Conservation (phyloP, 2,113 vertebrate genomes). For the Hystrix brachyura region DNA sequence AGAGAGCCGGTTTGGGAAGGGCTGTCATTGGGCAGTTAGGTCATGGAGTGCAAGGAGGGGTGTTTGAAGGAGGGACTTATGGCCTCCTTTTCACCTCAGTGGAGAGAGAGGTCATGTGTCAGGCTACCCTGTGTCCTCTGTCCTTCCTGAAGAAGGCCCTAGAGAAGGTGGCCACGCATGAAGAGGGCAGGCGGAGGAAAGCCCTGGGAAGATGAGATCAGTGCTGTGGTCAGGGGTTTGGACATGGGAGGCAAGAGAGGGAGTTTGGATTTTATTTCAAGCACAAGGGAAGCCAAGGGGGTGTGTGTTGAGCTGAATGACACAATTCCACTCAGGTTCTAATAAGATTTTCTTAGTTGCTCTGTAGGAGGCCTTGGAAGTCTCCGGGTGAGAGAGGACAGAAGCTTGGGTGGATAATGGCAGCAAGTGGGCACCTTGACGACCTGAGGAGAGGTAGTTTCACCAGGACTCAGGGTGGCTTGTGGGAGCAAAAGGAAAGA, state of each 20-base stretch:
- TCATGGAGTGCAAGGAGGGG: neutral
- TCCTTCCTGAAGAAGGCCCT: neutral
- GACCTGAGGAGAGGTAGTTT: neutral
- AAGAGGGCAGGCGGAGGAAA: neutral
- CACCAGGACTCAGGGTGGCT: neutral
- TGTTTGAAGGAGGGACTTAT: neutral
- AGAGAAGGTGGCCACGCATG: neutral
- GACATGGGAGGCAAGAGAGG: neutral
- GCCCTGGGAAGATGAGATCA: no score
- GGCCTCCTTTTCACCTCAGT: neutral
- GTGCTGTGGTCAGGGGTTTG: neutral
- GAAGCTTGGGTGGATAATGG: neutral
- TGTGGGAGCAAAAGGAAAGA: neutral
- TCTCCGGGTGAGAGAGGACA: neutral
- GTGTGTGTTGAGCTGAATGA: neutral
- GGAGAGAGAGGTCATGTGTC: no score
- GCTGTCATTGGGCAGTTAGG: neutral
- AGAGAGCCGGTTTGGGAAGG: neutral
- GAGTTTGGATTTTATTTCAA: neutral
- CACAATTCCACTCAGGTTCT: accelerated
- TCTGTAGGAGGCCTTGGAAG: neutral
- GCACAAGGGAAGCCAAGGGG: neutral
- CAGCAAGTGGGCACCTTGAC: neutral
- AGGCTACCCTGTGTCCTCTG: neutral
- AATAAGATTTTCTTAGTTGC: neutral